Percentiles rank a stretch among this genome's conserved stretches.
These are phyloP conservation scores for Pseudomyrmex gracilis DNA, from an alignment of 1,140 invertebrate species.

Conservation along the genomic window DNA sequence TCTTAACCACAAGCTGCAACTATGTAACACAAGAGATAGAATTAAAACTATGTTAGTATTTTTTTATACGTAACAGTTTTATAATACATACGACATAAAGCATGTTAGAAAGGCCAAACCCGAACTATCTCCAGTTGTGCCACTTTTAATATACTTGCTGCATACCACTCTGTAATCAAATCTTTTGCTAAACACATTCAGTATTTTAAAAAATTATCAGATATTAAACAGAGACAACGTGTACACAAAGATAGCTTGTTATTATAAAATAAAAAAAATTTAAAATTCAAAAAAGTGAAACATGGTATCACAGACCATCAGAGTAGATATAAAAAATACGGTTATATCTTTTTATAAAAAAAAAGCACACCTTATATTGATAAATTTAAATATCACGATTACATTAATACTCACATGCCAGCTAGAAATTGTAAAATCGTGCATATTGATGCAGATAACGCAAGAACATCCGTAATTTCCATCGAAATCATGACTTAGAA, in stretches of 20 bases:
- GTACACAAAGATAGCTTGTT: neutral
- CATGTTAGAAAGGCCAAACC: slow-evolving; percentile 91
- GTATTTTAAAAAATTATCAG: slow-evolving; percentile 15
- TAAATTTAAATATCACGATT: neutral
- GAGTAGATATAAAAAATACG: slow-evolving; percentile 41
- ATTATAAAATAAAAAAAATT: neutral
- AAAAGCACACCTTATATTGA: too few species aligned
- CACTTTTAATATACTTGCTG: slow-evolving; percentile 88
- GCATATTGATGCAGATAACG: slow-evolving; percentile 88
- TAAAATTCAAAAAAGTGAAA: neutral
- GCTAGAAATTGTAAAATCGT: slow-evolving; percentile 90
- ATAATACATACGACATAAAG: slow-evolving; percentile 89
- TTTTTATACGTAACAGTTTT: neutral
- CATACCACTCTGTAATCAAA: slow-evolving; percentile 88
- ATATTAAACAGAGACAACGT: neutral
- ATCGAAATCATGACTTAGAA: slow-evolving; percentile 60
- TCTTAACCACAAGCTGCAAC: slow-evolving; percentile 89
- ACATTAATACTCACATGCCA: slow-evolving; percentile 87
- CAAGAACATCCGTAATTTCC: slow-evolving; percentile 77
- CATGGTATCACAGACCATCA: slow-evolving; percentile 17
- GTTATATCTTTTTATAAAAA: neutral
- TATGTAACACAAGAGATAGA: slow-evolving; percentile 75
- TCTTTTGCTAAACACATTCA: slow-evolving; percentile 63
- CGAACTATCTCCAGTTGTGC: slow-evolving; percentile 89
- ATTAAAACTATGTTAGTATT: slow-evolving; percentile 10